Percentiles rank a stretch among this genome's conserved stretches.
Evolutionary conservation across 2,888 invertebrate species (phyloP).

Genomic region (Nomada lathburiana): DNA sequence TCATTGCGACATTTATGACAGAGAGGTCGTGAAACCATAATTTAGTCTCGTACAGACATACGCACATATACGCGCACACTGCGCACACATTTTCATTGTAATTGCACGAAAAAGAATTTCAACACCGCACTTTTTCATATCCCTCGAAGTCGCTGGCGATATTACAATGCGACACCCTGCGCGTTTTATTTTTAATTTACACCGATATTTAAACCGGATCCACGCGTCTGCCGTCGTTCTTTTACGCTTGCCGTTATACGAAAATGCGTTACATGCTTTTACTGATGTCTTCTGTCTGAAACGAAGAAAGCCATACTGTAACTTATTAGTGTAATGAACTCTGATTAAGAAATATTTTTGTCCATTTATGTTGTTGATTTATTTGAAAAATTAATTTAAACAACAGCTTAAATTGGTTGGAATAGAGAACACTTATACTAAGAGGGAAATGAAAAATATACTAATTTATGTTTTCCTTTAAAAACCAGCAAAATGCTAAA

Average conservation of each 20-base stretch:
- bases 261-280: not conserved
- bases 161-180: slow-evolving; percentile 25
- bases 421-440: too few species aligned
- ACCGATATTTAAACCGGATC: slow-evolving; percentile 38
- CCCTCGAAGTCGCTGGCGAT: not conserved
- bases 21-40: slow-evolving; percentile 23
- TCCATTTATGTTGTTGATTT: not conserved
- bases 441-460: too few species aligned
- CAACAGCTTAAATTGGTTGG: too few species aligned
- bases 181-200: slow-evolving; percentile 48
- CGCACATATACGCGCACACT: not conserved
- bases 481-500: too few species aligned
- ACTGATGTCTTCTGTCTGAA: slow-evolving; percentile 5
- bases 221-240: not conserved
- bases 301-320: not conserved
- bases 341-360: not conserved
- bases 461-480: too few species aligned
- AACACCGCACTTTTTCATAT: slow-evolving; percentile 12
- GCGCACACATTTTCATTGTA: slow-evolving; percentile 16
- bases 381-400: not conserved
- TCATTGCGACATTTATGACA: not conserved
- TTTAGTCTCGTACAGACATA: slow-evolving; percentile 1
- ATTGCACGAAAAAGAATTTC: slow-evolving; percentile 18
- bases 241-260: slow-evolving; percentile 17
- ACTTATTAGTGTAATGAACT: slow-evolving; percentile 1